Evolutionary conservation across 2,888 invertebrate genomes (phyloP), one percentile per base, ranked within the genome.

Genomic region (Erynnis tages): DNA sequence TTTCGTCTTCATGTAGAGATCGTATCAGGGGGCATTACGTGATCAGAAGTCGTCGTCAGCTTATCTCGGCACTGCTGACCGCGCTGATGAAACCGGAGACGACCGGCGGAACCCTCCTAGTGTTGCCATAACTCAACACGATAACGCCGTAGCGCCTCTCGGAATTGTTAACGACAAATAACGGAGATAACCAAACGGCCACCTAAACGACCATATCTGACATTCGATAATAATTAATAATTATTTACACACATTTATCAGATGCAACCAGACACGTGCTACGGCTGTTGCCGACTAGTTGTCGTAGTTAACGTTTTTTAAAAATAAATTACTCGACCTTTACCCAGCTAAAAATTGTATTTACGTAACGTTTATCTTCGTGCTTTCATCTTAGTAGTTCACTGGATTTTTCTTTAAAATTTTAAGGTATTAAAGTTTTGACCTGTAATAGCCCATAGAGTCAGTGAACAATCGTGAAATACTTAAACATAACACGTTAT

Each of bases 181-280:
- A 84, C 79, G 60, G 58, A 84, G 88, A 88, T 88, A 88, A 80
- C 73, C 66, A 71, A 77, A 82, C 82, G 81, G 79, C 71, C 81
- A 78, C 82, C 82, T 84, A 86, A 87, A 86, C 77, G 83, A 79
- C 73, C 79, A 76, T 84, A 86, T 86, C 85, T 79, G 71, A 69
- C 75, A 67, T 77, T 74, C 71, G 83, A 86, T 85, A 81, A 83
- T 85, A 86, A 86, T 87, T 86, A 80, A 86, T 87, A 87, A 87
- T 86, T 84, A 88, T 87, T 84, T 82, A 84, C 80, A 79, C 78
- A 72, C 72, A 75, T 76, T 78, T 85, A 88, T 87, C 88, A 76
- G 87, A 88, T 86, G 76, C 54, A 69, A 73, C 69, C 66, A 68
- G 71, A 67, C 79, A 75, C 80, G 82, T 79, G 80, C 77, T 71